A percentile compares a stretch with the other conserved stretches of the same genome.
Evolutionary conservation across 1,140 invertebrate genomes (phyloP).

Genomic region (Megalopta genalis): DNA sequence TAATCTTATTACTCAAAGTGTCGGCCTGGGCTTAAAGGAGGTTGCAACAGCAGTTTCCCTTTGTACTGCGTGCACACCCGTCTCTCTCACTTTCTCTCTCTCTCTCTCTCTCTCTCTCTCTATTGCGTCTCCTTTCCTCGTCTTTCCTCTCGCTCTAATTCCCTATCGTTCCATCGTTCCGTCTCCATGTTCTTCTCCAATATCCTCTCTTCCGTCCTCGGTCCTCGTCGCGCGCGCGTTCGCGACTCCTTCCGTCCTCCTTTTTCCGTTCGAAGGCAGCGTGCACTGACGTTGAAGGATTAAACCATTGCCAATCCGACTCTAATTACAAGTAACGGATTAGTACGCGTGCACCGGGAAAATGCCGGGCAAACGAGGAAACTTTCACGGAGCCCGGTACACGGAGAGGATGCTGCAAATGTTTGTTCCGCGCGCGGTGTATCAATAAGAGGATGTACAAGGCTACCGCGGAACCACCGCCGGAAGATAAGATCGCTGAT

Average conservation of each 20-base stretch:
- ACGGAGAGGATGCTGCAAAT: conserved; percentile 52
- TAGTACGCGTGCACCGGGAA: conserved; percentile 71
- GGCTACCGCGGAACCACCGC: conserved; percentile 1
- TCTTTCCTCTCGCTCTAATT: conserved; percentile 20
- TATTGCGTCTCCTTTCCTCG: background rate
- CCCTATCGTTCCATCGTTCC: conserved; percentile 53
- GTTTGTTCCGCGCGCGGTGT: conserved; percentile 51
- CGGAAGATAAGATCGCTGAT: conserved; percentile 30
- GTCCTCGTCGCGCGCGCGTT: background rate
- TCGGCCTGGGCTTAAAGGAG: conserved; percentile 73
- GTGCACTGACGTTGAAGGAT: conserved; percentile 76
- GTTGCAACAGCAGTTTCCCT: conserved; percentile 74
- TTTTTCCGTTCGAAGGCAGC: conserved; percentile 38
- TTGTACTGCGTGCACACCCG: conserved; percentile 53
- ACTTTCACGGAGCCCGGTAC: conserved; percentile 70
- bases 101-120: conserved; percentile 8
- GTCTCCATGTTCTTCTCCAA: conserved; percentile 5
- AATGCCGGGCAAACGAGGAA: conserved; percentile 74
- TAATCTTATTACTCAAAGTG: conserved; percentile 80
- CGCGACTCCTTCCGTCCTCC: conserved; percentile 11
- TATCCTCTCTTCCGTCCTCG: conserved; percentile 15
- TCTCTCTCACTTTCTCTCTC: background rate
- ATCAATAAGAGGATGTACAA: conserved; percentile 59
- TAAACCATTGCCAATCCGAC: conserved; percentile 79
- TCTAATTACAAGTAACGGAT: conserved; percentile 79